A percentile compares a stretch with the other conserved stretches of the same genome.
These are phyloP conservation scores for Melanchra persicariae DNA, from an alignment of 2,888 invertebrate genomes.

Conservation along the genomic window DNA sequence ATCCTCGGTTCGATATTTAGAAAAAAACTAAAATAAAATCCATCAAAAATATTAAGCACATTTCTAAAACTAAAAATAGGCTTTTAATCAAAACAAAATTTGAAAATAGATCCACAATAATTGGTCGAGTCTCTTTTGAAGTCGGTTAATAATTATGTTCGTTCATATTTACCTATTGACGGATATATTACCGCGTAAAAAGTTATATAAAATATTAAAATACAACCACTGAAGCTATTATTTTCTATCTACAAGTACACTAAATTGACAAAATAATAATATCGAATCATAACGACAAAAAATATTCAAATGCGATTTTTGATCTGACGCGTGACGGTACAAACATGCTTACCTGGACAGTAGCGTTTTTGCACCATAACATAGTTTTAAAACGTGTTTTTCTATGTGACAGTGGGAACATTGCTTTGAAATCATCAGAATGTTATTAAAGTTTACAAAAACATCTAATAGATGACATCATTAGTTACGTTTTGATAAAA, in stretches of 20 bases:
- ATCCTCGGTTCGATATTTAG: conserved; percentile 6
- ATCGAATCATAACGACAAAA: conserved; percentile 19
- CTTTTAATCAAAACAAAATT: conserved; percentile 7
- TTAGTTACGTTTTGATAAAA: conserved; percentile 18
- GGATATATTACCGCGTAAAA: conserved; percentile 9
- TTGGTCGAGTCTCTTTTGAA: conserved; percentile 10
- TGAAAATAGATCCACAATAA: conserved; percentile 9
- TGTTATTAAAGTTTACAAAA: conserved; percentile 16
- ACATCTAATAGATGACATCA: conserved; percentile 16
- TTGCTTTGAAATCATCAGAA: conserved; percentile 14
- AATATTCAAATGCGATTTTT: conserved; percentile 9
- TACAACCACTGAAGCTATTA: conserved; percentile 9
- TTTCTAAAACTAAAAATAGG: conserved; percentile 19
- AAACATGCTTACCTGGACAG: conserved; percentile 22
- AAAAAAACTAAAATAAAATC: conserved; percentile 18
- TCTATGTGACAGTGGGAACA: conserved; percentile 22
- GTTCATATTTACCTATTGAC: background rate
- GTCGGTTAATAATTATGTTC: conserved; percentile 9
- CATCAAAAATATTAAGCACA: conserved; percentile 16
- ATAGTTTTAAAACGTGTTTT: conserved; percentile 13
- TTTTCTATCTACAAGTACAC: conserved; percentile 20
- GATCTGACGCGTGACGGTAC: conserved; percentile 7
- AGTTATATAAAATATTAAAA: conserved; percentile 15
- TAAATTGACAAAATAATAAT: conserved; percentile 22
- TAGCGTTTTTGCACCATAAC: conserved; percentile 11